Evolutionary conservation across 2,888 invertebrate species (phyloP).

Genomic region (Octodonta nipae): DNA sequence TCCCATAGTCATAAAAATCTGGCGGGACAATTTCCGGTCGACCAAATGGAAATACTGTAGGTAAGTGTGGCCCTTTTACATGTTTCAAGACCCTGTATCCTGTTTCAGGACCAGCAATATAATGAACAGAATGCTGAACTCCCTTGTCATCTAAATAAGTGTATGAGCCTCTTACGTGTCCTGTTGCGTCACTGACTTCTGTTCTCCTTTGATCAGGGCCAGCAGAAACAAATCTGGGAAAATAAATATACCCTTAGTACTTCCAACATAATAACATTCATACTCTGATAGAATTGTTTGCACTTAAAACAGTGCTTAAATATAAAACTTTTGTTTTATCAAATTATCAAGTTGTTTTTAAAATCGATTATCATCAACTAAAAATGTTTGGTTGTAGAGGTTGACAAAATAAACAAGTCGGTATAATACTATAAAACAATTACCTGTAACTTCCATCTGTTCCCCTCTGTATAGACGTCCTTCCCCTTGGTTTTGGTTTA

Average conservation of each 20-base stretch:
- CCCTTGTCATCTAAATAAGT: constrained; percentile 68
- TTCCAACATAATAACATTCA: too few relatives aligned
- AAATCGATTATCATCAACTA: too few relatives aligned
- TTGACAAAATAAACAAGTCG: too few relatives aligned
- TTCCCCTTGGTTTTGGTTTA: constrained; percentile 50
- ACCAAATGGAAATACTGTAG: constrained; percentile 43
- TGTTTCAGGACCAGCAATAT: constrained; percentile 66
- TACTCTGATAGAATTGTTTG: too few relatives aligned
- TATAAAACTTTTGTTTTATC: too few relatives aligned
- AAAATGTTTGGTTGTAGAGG: too few relatives aligned
- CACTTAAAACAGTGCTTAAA: too few relatives aligned
- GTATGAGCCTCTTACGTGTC: constrained; percentile 62
- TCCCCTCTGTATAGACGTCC: constrained; percentile 58
- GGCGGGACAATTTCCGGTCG: constrained; percentile 39
- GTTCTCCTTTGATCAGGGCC: constrained; percentile 65
- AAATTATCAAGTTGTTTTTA: too few relatives aligned
- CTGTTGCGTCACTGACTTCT: constrained; percentile 57
- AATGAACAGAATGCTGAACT: constrained; percentile 61
- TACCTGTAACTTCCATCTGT: constrained; percentile 60
- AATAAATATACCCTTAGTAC: too few relatives aligned
- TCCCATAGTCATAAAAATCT: constrained; percentile 27
- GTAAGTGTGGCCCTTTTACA: constrained; percentile 52
- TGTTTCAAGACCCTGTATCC: constrained; percentile 63
- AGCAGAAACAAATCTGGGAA: constrained; percentile 52
- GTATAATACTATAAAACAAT: too few relatives aligned